Evolutionary conservation across 2,888 invertebrate species (phyloP).

Genomic region (Schizaphis graminum): DNA sequence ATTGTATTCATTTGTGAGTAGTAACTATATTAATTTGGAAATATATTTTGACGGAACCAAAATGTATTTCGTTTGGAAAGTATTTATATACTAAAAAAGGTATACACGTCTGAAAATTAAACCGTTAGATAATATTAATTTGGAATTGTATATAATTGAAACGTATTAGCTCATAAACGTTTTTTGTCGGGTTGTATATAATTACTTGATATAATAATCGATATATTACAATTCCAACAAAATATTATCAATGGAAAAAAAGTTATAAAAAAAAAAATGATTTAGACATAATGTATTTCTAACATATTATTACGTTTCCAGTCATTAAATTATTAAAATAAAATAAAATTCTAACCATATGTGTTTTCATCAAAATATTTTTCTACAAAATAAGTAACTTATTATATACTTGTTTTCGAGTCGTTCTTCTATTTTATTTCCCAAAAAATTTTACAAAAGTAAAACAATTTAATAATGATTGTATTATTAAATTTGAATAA

Average conservation of each 20-base stretch:
- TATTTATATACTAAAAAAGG: background rate
- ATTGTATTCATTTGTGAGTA: no score
- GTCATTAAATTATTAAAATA: background rate
- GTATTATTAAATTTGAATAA: background rate
- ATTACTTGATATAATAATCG: background rate
- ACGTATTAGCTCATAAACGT: background rate
- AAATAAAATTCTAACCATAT: background rate
- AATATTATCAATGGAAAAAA: background rate
- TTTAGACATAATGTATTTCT: background rate
- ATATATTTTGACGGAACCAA: no score
- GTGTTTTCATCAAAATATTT: background rate
- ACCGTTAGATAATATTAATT: background rate
- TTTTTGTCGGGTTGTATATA: background rate
- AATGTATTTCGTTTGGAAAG: background rate
- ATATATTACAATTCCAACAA: background rate
- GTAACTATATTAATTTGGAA: no score
- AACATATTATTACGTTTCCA: background rate
- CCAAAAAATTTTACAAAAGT: background rate
- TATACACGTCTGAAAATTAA: background rate
- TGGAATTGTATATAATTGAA: background rate
- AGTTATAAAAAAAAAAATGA: background rate
- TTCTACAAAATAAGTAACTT: background rate
- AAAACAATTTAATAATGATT: background rate
- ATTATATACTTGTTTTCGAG: background rate
- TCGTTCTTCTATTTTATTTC: background rate